Percentiles rank a stretch among this genome's conserved stretches.
phyloP scores from a whole-genome alignment of 2,113 vertebrate species.

The Zootoca vivipara region DNA sequence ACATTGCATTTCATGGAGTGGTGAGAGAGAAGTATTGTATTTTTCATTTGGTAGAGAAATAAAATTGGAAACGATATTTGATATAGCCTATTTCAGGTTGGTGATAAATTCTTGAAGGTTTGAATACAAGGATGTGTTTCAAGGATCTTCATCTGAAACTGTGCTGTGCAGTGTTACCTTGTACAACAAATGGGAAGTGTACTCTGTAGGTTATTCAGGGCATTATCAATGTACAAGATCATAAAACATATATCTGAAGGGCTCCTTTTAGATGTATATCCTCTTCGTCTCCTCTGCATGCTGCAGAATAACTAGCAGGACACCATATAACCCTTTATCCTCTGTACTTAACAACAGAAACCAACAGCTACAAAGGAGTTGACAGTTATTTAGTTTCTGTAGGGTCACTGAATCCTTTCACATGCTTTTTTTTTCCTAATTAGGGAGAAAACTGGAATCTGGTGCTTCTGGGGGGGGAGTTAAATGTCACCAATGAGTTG shows the following conservation, averaged over 20 bases:
- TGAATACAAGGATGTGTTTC: background rate
- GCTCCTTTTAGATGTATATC: slow-evolving; percentile 1
- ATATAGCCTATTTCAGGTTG: background rate
- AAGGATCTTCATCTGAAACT: background rate
- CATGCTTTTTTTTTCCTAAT: slow-evolving; percentile 46
- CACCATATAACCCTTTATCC: background rate
- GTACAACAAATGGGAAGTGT: background rate
- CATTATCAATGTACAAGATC: background rate
- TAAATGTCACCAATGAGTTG: background rate
- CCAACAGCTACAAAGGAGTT: slow-evolving; percentile 1
- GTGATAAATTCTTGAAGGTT: background rate
- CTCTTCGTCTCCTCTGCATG: background rate
- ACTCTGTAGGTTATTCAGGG: background rate
- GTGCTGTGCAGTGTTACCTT: background rate
- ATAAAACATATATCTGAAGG: background rate
- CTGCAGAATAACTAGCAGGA: slow-evolving; percentile 29
- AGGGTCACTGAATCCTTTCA: slow-evolving; percentile 23
- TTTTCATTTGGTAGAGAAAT: background rate
- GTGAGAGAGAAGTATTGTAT: background rate
- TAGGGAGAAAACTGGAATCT: slow-evolving; percentile 29
- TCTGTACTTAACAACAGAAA: slow-evolving; percentile 40
- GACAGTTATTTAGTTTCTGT: slow-evolving; percentile 28
- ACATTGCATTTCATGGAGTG: background rate
- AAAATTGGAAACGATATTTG: background rate
- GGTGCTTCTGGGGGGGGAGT: background rate